Percentiles rank a stretch among this genome's conserved stretches.
These are phyloP conservation scores for Drosophila albomicans DNA, from an alignment of 1,140 invertebrate genomes.

Conservation along the genomic window DNA sequence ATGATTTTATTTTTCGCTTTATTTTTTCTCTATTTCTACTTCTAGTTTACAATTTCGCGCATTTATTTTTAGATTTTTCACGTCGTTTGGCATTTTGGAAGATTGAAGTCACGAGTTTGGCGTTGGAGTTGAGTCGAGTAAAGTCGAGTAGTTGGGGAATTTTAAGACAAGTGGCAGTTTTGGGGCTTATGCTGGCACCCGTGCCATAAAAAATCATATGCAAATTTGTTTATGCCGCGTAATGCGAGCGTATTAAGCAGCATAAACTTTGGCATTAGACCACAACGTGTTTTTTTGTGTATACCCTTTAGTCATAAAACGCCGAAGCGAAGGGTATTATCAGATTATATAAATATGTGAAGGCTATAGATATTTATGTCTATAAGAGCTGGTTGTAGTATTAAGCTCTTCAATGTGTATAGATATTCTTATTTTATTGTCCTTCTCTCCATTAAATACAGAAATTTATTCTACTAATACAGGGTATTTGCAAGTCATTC, in stretches of 20 bases:
- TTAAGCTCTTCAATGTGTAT: too few relatives aligned
- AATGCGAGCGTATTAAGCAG: constrained; percentile 43
- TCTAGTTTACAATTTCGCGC: constrained; percentile 36
- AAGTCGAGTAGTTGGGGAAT: constrained; percentile 1
- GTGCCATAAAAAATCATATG: constrained; percentile 57
- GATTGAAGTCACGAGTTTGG: constrained; percentile 46
- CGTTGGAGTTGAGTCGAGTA: constrained; percentile 17
- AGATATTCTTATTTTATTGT: too few relatives aligned
- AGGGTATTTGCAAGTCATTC: background rate
- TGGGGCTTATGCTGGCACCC: constrained; percentile 36
- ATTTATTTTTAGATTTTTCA: constrained; percentile 40
- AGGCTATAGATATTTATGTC: too few relatives aligned
- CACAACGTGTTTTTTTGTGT: constrained; percentile 9
- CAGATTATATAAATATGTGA: background rate
- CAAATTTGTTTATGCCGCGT: constrained; percentile 56
- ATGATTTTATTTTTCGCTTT: constrained; percentile 22
- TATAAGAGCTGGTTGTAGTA: too few relatives aligned
- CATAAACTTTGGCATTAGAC: constrained; percentile 52
- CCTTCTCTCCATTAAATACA: too few relatives aligned
- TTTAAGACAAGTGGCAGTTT: constrained; percentile 57
- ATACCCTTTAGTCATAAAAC: constrained; percentile 4
- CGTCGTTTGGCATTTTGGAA: constrained; percentile 44
- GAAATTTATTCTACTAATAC: background rate
- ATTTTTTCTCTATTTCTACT: constrained; percentile 14
- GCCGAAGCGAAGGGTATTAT: background rate